Base-by-base conservation (phyloP, 2,888 invertebrate genomes). In the Sarcophaga carnaria region DNA sequence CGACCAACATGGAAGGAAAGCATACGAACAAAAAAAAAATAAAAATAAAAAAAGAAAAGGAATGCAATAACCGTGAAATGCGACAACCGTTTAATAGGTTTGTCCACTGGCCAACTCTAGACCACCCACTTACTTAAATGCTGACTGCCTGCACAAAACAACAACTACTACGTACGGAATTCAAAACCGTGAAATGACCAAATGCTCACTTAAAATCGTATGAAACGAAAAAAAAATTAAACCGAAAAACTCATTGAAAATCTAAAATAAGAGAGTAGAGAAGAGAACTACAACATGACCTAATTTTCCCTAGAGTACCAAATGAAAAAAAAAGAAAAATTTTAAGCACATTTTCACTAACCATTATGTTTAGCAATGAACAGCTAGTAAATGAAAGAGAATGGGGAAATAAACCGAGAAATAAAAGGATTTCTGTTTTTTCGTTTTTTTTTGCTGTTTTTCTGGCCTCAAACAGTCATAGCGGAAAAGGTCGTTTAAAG, bases 11-110 rank as follows among this genome's bases (percentile, higher is more conserved):
- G 62, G 66, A 75, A 17, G 54, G 25, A 84, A 74, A 71, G 71
- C 70, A 25, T 47, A 12, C 5, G 17, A 27, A 11, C 8, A 60
- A 67, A 54, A 62, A 63, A 12, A 20, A 62, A 60, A 20, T 20
- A 20, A 20, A 22, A 22, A 22, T 22, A 62, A 63, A 45, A n/a
- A 62, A 12, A 20, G 27, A 60, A 76, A 63, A 64, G 63, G 59
- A 83, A 74, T 87, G 87, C 87, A 87, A 81, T 87, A 82, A 84
- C 84, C 87, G 75, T 87, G 84, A 87, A 87, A 84, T 84, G 87
- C 84, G 87, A 84, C 87, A 87, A 84, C 81, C 87, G 84, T 87
- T 87, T 87, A 87, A 87, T 87, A 79, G 87, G 78, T 81, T 87
- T 87, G 84, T 74, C 67, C 84, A 75, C 76, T 70, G 71, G 72